Evolutionary conservation across 1,140 invertebrate genomes (phyloP), one percentile per base, ranked within the genome.

Genomic region (Hormaphis cornu): DNA sequence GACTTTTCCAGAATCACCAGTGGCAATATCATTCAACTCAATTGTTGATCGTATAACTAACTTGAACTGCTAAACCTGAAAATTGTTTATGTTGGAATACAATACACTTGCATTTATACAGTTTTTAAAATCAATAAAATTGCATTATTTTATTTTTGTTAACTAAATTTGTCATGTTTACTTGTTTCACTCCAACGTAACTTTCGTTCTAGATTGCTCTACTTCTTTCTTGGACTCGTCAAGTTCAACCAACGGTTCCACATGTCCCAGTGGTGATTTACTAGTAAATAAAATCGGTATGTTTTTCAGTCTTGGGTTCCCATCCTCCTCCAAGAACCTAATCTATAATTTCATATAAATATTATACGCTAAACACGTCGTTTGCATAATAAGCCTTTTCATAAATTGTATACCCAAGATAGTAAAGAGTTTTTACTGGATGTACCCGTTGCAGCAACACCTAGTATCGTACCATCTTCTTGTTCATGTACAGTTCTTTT

Each of bases 381-480:
- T 48, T 48, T 14, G 2, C n/a, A n/a, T 30, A 33, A 20, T 20
- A 1, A 20, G 1, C 6, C 22, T 63, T 20, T 12, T 10, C n/a
- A 33, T 18, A 42, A 48, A 50, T 24, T 35, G 18, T 9, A 22
- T 74, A 98, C 87, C 95, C 95, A 98, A 0, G 91, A 93, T 20
- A 95, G 77, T 2, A 97, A 77, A 1, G 93, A 95, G 79, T 96
- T 91, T 80, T 90, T 85, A 37, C 86, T 87, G 10, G 89, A 92
- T n/a, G 89, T 89, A 70, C 94, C 92, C 70, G 93, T 94, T 18
- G 90, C 89, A 79, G 89, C 93, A 70, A 95, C 80, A 8, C 87
- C 87, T 72, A 93, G 84, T 74, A 97, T 89, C 0, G 87, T 90
- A n/a, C 91, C 91, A 79, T 98, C 93, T 35, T 91, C 84, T 80